phyloP scores from a whole-genome alignment of 1,140 invertebrate genomes.

The Laodelphax striatellus region DNA sequence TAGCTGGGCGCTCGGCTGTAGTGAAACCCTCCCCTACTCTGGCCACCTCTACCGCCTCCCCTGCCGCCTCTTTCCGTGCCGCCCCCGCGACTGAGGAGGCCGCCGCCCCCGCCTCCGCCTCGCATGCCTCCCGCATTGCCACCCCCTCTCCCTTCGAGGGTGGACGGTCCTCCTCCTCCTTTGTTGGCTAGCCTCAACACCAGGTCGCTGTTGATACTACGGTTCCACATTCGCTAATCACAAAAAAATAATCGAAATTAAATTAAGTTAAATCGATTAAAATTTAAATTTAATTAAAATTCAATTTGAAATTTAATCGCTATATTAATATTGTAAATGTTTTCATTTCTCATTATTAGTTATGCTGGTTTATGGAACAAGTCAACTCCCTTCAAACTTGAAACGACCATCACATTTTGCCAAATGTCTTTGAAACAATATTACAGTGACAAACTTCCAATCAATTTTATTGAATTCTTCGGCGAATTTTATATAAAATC shows the following conservation, averaged over 20 bases:
- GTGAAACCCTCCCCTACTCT: conserved; percentile 36
- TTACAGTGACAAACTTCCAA: too few relatives aligned
- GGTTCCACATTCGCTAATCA: conserved; percentile 43
- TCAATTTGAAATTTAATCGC: too few relatives aligned
- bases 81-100: conserved; percentile 25
- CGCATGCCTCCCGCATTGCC: background rate
- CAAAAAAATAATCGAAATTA: background rate
- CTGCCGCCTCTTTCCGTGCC: conserved; percentile 22
- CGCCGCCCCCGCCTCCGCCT: conserved; percentile 36
- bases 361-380: too few relatives aligned
- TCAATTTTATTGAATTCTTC: too few relatives aligned
- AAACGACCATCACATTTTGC: too few relatives aligned
- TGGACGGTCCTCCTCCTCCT: conserved; percentile 24
- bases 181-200: conserved; percentile 32
- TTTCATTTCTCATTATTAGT: too few relatives aligned
- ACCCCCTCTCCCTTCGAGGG: conserved; percentile 27
- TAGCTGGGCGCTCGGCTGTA: conserved; percentile 42
- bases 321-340: too few relatives aligned
- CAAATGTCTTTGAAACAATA: too few relatives aligned
- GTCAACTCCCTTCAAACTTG: too few relatives aligned
- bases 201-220: conserved; percentile 43
- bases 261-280: too few relatives aligned
- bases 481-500: too few relatives aligned
- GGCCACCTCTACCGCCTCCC: conserved; percentile 34
- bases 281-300: too few relatives aligned